A percentile compares a stretch with the other conserved stretches of the same genome.
Evolutionary conservation across 2,888 invertebrate genomes (phyloP).

Genomic region (Neoscelio sp.): DNA sequence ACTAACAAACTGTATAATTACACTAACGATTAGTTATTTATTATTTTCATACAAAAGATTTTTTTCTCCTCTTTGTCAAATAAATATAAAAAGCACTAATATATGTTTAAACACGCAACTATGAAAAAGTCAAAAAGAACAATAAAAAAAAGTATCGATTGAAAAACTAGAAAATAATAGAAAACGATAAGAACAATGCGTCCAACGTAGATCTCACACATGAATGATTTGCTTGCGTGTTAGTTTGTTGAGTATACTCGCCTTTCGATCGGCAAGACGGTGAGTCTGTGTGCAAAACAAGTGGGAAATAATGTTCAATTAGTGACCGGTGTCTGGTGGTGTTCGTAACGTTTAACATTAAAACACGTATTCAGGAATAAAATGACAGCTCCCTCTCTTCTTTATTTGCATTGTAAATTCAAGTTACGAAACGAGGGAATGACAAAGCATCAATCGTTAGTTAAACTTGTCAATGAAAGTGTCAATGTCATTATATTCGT

Average conservation of each 20-base stretch:
- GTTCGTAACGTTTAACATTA: constrained; percentile 39
- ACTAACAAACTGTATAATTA: too few relatives aligned
- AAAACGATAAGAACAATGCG: constrained; percentile 56
- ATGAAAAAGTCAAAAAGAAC: constrained; percentile 23
- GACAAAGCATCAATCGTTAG: too few relatives aligned
- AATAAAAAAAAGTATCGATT: too few relatives aligned
- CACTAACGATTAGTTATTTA: too few relatives aligned
- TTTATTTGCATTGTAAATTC: background rate
- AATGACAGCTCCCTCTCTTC: background rate
- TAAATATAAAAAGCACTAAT: constrained; percentile 44
- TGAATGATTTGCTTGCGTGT: constrained; percentile 70
- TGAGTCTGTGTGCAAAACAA: constrained; percentile 81
- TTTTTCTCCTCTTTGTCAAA: constrained; percentile 7
- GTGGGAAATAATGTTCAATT: constrained; percentile 77
- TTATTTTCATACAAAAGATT: too few relatives aligned
- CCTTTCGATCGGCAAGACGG: constrained; percentile 80
- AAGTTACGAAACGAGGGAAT: too few relatives aligned
- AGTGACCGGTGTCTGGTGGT: constrained; percentile 73
- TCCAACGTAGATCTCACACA: constrained; percentile 68
- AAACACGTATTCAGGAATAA: constrained; percentile 7
- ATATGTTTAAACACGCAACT: constrained; percentile 47
- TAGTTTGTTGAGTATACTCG: constrained; percentile 79
- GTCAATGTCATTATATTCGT: too few relatives aligned
- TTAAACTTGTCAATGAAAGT: too few relatives aligned
- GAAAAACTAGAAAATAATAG: too few relatives aligned